Evolutionary conservation across 2,113 vertebrate genomes (phyloP).

Genomic region (Symphodus melops): DNA sequence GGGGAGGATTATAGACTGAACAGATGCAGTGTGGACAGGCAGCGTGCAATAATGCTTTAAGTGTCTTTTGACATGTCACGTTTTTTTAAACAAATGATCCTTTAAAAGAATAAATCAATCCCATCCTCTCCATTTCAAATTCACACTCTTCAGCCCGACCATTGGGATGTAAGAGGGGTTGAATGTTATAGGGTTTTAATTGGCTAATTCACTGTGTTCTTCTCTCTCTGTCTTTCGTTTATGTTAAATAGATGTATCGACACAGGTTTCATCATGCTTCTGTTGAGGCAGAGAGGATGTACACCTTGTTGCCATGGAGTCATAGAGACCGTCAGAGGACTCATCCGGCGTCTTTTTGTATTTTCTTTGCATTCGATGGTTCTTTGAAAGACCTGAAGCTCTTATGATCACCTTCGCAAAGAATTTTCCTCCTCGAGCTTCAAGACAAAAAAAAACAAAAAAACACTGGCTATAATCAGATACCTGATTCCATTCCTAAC

Average conservation of each 20-base stretch:
- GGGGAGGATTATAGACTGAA: too few relatives aligned
- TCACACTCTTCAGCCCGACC: too few relatives aligned
- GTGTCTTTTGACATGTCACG: too few relatives aligned
- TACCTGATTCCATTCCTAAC: background rate
- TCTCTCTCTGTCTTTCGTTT: background rate
- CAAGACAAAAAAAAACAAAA: too few relatives aligned
- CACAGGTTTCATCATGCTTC: background rate
- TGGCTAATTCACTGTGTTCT: background rate
- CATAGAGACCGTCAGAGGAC: background rate
- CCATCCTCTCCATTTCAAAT: too few relatives aligned
- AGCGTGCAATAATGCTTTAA: too few relatives aligned
- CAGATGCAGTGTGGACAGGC: too few relatives aligned
- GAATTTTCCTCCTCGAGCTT: background rate
- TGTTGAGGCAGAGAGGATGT: background rate
- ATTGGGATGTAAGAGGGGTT: too few relatives aligned
- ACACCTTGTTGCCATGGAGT: slow-evolving; percentile 6
- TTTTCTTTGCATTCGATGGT: background rate
- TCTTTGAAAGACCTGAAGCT: background rate
- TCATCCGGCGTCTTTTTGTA: background rate
- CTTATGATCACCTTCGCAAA: background rate
- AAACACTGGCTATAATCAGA: background rate
- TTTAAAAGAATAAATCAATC: too few relatives aligned
- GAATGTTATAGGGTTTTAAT: background rate
- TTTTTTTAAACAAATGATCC: too few relatives aligned
- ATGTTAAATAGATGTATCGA: background rate